Base-by-base conservation (phyloP, 2,797 vertebrate genomes). In the Leptatherina wallacei region DNA sequence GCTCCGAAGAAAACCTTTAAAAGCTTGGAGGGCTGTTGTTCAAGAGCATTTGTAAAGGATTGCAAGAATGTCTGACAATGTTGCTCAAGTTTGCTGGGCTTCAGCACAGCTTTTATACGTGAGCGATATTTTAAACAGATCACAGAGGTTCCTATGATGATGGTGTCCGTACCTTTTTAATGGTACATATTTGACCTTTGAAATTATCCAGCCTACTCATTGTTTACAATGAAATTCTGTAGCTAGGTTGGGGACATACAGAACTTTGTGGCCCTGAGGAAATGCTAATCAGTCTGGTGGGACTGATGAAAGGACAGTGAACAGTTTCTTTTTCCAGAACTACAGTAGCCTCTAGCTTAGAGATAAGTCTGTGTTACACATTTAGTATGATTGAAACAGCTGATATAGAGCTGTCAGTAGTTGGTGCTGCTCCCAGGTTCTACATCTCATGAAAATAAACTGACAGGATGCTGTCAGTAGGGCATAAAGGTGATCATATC, bases 321-420 rank as follows among this genome's bases (percentile, higher is more conserved):
- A 77, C 61, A 77, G 62, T 54, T 40, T 57, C 69, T 77, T 59
- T 3, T 20, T 72, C 71, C 58, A 6, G 76, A 72, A 71, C 69
- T 51, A 60, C 57, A 47, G 61, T 84, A 61, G 71, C 83, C 82
- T 59, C 76, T 27, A 73, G 81, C 71, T 1, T 60, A 57, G 69
- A 77, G 78, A 89, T 82, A 87, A 78, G 68, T 71, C 52, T n/a
- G 69, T 64, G 64, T 82, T 71, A 75, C 70, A 83, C 35, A 22
- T 83, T 78, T 76, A 82, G 89, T 87, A 81, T 85, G 81, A 86
- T 88, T 68, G 65, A 38, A 69, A 80, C 75, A 67, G 68, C 69
- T 83, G 85, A 88, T 84, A 85, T 44, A 49, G 32, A 27, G 71
- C 51, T 55, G 63, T 76, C 55, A 4, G 57, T 62, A 65, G 22